Evolutionary conservation across 2,888 invertebrate species (phyloP), one percentile per base, ranked within the genome.

Genomic region (Cheilosia grossa): DNA sequence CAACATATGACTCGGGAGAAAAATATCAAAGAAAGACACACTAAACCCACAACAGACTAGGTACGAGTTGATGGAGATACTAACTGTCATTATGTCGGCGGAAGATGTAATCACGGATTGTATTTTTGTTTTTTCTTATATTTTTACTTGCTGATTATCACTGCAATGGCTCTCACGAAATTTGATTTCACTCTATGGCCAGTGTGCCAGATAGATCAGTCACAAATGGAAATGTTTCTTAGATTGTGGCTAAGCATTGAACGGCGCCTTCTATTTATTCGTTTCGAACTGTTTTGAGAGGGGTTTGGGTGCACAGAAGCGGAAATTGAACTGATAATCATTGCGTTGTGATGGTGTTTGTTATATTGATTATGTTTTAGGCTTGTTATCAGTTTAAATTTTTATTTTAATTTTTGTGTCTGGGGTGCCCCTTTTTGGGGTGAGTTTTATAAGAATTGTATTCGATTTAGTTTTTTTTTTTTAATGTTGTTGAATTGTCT

Each of bases 251-350:
- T 17, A 33, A 49, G 19, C 61, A 10, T 9, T 44, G 58, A 70
- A 27, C 74, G 19, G 47, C n/a, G 69, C 49, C 80, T 83, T 83
- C 74, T 83, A 83, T 83, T 83, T 83, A 83, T 83, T 75, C 83
- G 27, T 49, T 83, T 83, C 54, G 15, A 54, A 33, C 7, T 47
- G 69, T 21, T 72, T 54, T 24, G 9, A 70, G 61, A n/a, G 80
- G 80, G 54, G 80, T 4, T 37, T 19, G 54, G 61, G 67, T 40
- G 42, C 9, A 33, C 10, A 10, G 66, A 33, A 17, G 24, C 40
- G 56, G 27, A 56, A 61, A 49, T 2, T 49, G 24, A 33, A 70
- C 80, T 80, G 83, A 83, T 83, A 83, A 75, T 40, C 37, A 6
- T 10, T 53, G 21, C 19, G 15, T 17, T 61, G 44, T 44, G 37